These are phyloP conservation scores for Bombus waltoni DNA, from an alignment of 1,140 invertebrate species.

Conservation along the genomic window DNA sequence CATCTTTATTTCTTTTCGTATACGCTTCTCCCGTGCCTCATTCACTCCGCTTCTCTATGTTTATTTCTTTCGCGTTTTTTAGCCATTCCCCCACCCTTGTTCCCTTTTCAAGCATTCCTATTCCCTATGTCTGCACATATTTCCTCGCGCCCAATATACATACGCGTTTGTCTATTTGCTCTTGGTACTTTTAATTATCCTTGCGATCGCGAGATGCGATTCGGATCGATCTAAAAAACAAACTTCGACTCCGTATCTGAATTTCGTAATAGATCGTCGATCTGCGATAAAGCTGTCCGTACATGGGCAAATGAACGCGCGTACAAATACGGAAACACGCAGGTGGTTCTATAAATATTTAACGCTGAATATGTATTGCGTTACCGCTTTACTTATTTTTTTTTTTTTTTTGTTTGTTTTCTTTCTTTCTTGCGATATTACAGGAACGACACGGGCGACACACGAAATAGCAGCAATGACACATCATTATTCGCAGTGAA, in stretches of 20 bases:
- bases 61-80: slow-evolving; percentile 10
- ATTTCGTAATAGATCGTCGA: too few species aligned
- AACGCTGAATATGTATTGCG: not conserved
- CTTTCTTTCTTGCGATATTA: slow-evolving; percentile 6
- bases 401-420: too few species aligned
- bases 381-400: not conserved
- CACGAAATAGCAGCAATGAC: slow-evolving; percentile 47
- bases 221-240: not conserved
- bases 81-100: not conserved
- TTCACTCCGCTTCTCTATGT: not conserved
- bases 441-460: not conserved
- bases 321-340: not conserved
- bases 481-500: slow-evolving; percentile 54
- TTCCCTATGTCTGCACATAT: not conserved
- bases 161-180: too few species aligned
- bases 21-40: slow-evolving; percentile 1
- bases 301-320: not conserved
- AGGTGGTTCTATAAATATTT: slow-evolving; percentile 28
- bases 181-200: not conserved
- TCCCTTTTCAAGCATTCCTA: not conserved
- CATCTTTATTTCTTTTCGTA: slow-evolving; percentile 33
- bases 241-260: not conserved
- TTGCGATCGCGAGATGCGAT: not conserved
- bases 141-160: not conserved
- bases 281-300: not conserved